phyloP scores from a whole-genome alignment of 2,888 invertebrate species.

The Dendrolimus houi region DNA sequence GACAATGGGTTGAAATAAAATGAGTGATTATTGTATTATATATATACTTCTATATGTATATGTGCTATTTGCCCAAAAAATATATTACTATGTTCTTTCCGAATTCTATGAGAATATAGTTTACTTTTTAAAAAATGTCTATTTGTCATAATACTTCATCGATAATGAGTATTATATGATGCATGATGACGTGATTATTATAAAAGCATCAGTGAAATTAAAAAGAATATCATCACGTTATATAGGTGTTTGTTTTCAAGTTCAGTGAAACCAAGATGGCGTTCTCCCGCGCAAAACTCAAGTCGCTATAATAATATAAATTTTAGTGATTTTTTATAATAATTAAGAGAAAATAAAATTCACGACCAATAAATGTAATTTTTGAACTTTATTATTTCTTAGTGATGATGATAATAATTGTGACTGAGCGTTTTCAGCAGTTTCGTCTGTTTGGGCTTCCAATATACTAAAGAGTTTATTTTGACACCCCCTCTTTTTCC shows the following conservation, averaged over 20 bases:
- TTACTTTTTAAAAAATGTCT: too few relatives aligned
- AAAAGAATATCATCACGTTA: too few relatives aligned
- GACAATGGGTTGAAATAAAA: too few relatives aligned
- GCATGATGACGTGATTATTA: too few relatives aligned
- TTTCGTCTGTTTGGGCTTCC: constrained; percentile 72
- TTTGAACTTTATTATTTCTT: constrained; percentile 63
- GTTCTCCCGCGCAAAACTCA: constrained; percentile 31
- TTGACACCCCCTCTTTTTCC: constrained; percentile 35
- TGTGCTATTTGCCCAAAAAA: too few relatives aligned
- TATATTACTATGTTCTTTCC: too few relatives aligned
- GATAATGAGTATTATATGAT: too few relatives aligned
- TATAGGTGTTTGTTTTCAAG: neutral
- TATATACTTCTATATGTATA: too few relatives aligned
- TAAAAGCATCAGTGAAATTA: too few relatives aligned
- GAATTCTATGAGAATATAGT: too few relatives aligned
- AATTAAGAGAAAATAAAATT: constrained; percentile 43
- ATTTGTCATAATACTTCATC: too few relatives aligned
- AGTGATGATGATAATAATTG: constrained; percentile 66
- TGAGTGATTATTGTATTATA: too few relatives aligned
- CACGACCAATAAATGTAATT: constrained; percentile 75
- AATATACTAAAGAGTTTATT: constrained; percentile 56
- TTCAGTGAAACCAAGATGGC: constrained; percentile 18
- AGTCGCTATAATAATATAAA: constrained; percentile 41
- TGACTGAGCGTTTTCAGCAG: constrained; percentile 67
- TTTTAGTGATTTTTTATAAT: constrained; percentile 51